Evolutionary conservation across 2,888 invertebrate genomes (phyloP).

Genomic region (Eueremaeus valkanovi): DNA sequence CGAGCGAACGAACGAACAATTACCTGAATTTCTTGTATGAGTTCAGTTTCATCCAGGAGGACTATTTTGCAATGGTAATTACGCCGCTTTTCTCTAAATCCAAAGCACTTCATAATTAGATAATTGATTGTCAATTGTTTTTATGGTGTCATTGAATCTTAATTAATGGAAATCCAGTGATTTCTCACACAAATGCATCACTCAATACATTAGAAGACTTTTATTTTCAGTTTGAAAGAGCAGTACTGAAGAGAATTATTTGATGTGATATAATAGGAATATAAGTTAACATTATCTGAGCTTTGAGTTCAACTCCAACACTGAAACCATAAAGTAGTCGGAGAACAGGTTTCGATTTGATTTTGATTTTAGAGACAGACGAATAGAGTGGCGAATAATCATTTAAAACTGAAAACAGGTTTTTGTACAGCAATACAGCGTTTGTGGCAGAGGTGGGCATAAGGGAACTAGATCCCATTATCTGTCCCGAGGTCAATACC

Average conservation of each 20-base stretch:
- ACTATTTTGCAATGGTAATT: constrained; percentile 71
- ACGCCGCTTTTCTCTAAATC: constrained; percentile 50
- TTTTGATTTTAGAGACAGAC: background rate
- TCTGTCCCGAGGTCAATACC: too few species aligned
- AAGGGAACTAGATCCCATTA: too few species aligned
- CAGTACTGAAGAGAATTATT: background rate
- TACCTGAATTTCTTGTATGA: constrained; percentile 83
- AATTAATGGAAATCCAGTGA: background rate
- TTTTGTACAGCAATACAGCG: too few species aligned
- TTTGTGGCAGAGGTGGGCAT: too few species aligned
- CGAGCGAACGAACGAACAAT: background rate
- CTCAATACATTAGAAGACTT: background rate
- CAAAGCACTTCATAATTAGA: constrained; percentile 41
- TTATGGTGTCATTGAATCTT: background rate
- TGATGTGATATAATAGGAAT: background rate
- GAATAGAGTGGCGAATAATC: too few species aligned
- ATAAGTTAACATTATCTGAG: background rate
- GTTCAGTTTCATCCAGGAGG: constrained; percentile 81
- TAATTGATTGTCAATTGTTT: constrained; percentile 1
- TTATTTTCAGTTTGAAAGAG: background rate
- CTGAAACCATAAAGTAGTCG: background rate
- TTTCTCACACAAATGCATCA: background rate
- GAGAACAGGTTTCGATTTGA: background rate
- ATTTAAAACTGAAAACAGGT: too few species aligned
- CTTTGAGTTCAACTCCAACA: background rate